A percentile compares a stretch with the other conserved stretches of the same genome.
phyloP scores from a whole-genome alignment of 2,888 invertebrate species.

The Lasius platythorax region DNA sequence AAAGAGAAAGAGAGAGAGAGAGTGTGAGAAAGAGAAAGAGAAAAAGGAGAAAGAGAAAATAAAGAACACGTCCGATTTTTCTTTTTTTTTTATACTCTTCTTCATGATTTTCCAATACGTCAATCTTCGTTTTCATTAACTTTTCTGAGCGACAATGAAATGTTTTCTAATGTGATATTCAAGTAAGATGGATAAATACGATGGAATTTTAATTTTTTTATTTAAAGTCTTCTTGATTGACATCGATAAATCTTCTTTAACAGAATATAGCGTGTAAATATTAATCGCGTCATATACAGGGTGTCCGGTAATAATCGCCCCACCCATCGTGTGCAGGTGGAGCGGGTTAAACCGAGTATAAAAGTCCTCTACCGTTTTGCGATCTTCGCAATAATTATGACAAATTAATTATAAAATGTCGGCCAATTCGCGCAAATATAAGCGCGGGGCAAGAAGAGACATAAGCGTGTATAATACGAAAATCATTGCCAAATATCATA shows the following conservation, averaged over 20 bases:
- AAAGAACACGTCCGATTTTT: background rate
- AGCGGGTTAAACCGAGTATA: no score
- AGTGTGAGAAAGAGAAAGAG: conserved; percentile 53
- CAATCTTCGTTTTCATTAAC: background rate
- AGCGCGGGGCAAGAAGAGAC: no score
- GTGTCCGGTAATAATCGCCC: no score
- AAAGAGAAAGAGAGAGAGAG: conserved; percentile 54
- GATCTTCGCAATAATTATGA: no score
- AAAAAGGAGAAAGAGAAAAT: conserved; percentile 51
- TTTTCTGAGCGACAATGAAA: background rate
- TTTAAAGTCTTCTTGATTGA: background rate
- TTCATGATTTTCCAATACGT: background rate
- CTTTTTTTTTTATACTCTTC: background rate
- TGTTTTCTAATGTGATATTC: background rate
- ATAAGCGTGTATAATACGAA: no score
- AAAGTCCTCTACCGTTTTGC: no score
- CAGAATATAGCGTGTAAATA: background rate
- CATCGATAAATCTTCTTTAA: no score
- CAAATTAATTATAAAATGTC: no score
- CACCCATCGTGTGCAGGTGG: no score
- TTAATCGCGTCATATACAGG: background rate
- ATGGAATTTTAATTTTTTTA: background rate
- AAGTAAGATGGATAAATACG: background rate
- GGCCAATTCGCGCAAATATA: no score
- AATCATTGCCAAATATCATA: background rate